Evolutionary conservation across 2,888 invertebrate genomes (phyloP).

Genomic region (Agelastica alni): DNA sequence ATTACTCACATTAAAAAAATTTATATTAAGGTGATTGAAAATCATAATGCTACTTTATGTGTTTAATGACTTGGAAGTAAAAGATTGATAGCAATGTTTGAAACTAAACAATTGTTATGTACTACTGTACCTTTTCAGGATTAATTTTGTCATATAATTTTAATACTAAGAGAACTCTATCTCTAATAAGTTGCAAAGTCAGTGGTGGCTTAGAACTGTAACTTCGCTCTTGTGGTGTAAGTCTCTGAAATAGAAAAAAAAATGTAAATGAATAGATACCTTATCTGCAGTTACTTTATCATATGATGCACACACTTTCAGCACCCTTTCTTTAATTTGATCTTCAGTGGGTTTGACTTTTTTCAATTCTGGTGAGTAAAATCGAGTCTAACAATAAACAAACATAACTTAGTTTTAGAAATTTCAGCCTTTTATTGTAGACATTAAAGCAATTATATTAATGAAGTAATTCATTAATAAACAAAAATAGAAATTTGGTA

Average conservation of each 20-base stretch:
- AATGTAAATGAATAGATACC: conserved; percentile 61
- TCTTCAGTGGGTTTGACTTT: conserved; percentile 63
- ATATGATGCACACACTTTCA: conserved; percentile 85
- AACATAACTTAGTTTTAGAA: no score
- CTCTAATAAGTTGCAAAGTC: conserved; percentile 79
- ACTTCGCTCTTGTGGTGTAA: conserved; percentile 68
- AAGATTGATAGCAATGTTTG: conserved; percentile 29
- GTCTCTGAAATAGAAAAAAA: conserved; percentile 62
- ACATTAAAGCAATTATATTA: no score
- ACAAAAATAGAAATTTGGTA: no score
- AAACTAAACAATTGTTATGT: conserved; percentile 42
- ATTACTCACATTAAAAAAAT: no score
- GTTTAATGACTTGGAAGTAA: no score
- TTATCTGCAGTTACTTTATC: conserved; percentile 87
- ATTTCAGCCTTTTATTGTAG: no score
- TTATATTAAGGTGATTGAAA: no score
- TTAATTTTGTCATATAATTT: conserved; percentile 98
- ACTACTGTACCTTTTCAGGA: conserved; percentile 80
- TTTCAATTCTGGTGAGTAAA: conserved; percentile 52
- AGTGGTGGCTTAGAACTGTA: conserved; percentile 79
- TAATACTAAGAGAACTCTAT: conserved; percentile 92
- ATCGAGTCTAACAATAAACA: conserved; percentile 38
- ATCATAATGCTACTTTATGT: no score
- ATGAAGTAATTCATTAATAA: no score
- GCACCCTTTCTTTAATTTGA: conserved; percentile 78